Evolutionary conservation across 2,888 invertebrate species (phyloP), one percentile per base, ranked within the genome.

Genomic region (Biston betularia): DNA sequence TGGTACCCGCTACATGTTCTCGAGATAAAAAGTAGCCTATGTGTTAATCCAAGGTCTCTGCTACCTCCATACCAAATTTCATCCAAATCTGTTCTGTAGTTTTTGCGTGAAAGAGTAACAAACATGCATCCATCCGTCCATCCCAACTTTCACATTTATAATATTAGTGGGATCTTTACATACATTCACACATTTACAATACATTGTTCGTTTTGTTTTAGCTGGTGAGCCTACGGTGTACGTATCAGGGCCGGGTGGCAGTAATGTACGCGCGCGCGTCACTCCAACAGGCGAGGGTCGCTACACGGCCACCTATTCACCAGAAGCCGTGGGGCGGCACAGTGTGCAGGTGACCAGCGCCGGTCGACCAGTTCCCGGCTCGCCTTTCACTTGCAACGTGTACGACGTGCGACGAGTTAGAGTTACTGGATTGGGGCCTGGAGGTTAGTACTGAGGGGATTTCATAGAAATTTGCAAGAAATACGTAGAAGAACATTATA

Each of bases 341-440:
- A 96, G 96, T 69, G 95, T 98, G 48, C 96, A 97, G 69, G 96
- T 98, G 35, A 95, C 97, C 34, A 95, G 97, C 57, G 97, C 97
- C 63, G 97, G 97, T 42, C 96, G 98, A 73, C 97, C 97, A 59
- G 97, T 98, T 4, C 96, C 96, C 67, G 98, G 98, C 0, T 98
- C 98, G 24, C 99, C 99, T 0, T 98, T 98, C 87, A 97, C 97
- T 24, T 98, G 98, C 88, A 98, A 98, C 85, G 98, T 98, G 45
- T 99, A 98, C 78, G 98, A 99, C 84, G 98, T 98, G 0, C 96
- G 96, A 0, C 96, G 97, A 72, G 97, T 97, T 12, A 90, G 95
- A 42, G 96, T 96, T 35, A 95, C 96, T 15, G 96, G 96, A 1
- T 81, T 96, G 40, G 94, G 94, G 0, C 88, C 94, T 68, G 94